Base-by-base conservation (phyloP, 2,113 vertebrate genomes). In the Neogale vison region DNA sequence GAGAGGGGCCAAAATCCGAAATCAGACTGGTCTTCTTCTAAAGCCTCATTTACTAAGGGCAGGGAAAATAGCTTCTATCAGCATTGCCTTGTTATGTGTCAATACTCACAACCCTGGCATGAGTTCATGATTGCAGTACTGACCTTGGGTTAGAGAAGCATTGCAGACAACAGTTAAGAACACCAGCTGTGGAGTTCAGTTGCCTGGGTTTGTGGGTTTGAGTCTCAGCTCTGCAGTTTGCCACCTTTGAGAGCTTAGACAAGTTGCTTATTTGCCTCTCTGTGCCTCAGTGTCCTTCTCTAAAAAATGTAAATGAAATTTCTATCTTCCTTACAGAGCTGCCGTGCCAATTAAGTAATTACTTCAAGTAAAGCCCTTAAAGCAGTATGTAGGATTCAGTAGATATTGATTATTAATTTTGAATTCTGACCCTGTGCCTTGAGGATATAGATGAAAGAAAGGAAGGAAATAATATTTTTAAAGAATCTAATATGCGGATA, bases 341-440 rank as follows among this genome's bases (percentile, higher is more conserved):
- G 1, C 36, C 59, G 20, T 63, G 21, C 31, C 69, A 12, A 69
- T 61, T 88, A 86, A 93, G 29, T 52, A 47, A 2, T 59, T 72
- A 71, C 39, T 84, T 4, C 11, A 69, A 71, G 17, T 55, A 83
- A 76, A 90, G 39, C 4, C 20, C 36, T 61, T 93, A 76, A 59
- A 88, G 74, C 39, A 45, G 7, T 79, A 82, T 23, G 14, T 52
- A 24, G 2, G 34, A 42, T 57, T 90, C 47, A 90, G 3, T 81
- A 90, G 92, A 69, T 82, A 82, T 47, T 87, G 20, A 65, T 85
- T 90, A 52, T 82, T 90, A 82, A 90, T 80, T 94, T 76, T 92
- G 26, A 71, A 45, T 88, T 95, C 24, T 57, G 42, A 95, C 29
- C 85, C 39, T 69, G 50, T 55, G 20, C 45, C 47, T 94, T 80